phyloP scores from a whole-genome alignment of 2,888 invertebrate genomes.

The Neoascia interrupta region DNA sequence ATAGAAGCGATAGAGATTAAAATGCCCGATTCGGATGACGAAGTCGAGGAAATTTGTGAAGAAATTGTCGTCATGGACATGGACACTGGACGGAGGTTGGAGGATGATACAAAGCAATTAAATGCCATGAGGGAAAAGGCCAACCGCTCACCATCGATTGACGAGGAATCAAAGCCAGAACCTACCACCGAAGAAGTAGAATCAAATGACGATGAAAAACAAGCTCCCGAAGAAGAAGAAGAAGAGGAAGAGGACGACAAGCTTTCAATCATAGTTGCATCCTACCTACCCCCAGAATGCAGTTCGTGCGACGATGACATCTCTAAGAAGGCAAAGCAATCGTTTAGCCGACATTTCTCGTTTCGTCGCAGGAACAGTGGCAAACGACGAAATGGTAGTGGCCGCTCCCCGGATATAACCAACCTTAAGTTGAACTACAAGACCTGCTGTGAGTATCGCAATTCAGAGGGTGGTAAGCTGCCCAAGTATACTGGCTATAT shows the following conservation, averaged over 20 bases:
- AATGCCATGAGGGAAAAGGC: slow-evolving; percentile 69
- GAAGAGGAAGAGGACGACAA: slow-evolving; percentile 75
- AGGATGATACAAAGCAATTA: slow-evolving; percentile 35
- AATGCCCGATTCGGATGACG: slow-evolving; percentile 49
- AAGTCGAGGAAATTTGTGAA: slow-evolving; percentile 77
- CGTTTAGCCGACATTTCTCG: slow-evolving; percentile 75
- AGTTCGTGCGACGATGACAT: slow-evolving; percentile 20
- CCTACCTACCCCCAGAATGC: slow-evolving; percentile 73
- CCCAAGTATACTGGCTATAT: slow-evolving; percentile 81
- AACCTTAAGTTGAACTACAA: slow-evolving; percentile 77
- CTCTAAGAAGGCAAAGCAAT: slow-evolving; percentile 6
- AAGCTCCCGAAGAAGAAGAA: slow-evolving; percentile 21
- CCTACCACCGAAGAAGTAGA: slow-evolving; percentile 33
- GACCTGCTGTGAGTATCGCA: slow-evolving; percentile 79
- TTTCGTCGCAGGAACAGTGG: slow-evolving; percentile 72
- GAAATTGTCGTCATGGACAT: slow-evolving; percentile 75
- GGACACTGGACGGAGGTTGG: slow-evolving; percentile 60
- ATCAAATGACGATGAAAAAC: background rate
- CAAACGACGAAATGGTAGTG: slow-evolving; percentile 22
- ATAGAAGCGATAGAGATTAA: slow-evolving; percentile 61
- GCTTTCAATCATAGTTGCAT: slow-evolving; percentile 77
- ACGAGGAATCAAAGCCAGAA: slow-evolving; percentile 65
- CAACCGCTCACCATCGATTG: slow-evolving; percentile 69
- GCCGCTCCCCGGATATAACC: slow-evolving; percentile 45
- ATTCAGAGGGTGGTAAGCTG: slow-evolving; percentile 77